Evolutionary conservation across 37 sponge, comb jelly and placozoan species (phyloP), one percentile per base, ranked within the genome.

Genomic region (Spongia lamella): DNA sequence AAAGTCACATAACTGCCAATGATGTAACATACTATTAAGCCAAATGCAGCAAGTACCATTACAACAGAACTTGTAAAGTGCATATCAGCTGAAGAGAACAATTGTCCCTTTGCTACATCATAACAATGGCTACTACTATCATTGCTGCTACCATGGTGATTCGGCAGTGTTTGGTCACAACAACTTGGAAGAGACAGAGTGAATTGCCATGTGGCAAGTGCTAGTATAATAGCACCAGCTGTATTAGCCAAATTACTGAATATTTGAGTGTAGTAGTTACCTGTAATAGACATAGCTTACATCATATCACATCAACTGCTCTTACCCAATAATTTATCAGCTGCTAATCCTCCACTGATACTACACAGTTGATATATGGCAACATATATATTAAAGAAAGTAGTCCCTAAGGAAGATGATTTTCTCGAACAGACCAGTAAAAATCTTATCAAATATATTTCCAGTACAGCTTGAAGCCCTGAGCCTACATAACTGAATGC

Each of bases 141-240:
- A 32, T 22, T 21, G 15, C 49, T 13, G 38, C 29, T 56, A 25
- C 15, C 2, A 25, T 17, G 16, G 22, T 38, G 51, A 56, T 39
- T 11, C 37, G 37, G 32, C 4, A 14, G 59, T 30, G 2, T 1
- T 56, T 30, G 5, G 17, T 30, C 13, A 66, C 84, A 85, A 39
- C 86, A 85, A 54, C 22, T 7, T 1, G 86, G 86, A 32, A 25
- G 32, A 2, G 53, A 20, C 61, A 78, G 51, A 0, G 86, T 72
- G 68, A 60, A 75, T 68, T 89, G 90, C 90, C 90, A 89, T 38
- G 90, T 50, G 34, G 84, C 33, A 21, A 89, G 56, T 32, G 79
- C 38, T 0, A 84, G 20, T 3, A 89, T 43, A 20, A 31, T 35
- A 14, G 73, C 20, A 15, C 84, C 75, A 27, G 66, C 0, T 33